Evolutionary conservation across 2,888 invertebrate genomes (phyloP).

Genomic region (Melanargia galathea): DNA sequence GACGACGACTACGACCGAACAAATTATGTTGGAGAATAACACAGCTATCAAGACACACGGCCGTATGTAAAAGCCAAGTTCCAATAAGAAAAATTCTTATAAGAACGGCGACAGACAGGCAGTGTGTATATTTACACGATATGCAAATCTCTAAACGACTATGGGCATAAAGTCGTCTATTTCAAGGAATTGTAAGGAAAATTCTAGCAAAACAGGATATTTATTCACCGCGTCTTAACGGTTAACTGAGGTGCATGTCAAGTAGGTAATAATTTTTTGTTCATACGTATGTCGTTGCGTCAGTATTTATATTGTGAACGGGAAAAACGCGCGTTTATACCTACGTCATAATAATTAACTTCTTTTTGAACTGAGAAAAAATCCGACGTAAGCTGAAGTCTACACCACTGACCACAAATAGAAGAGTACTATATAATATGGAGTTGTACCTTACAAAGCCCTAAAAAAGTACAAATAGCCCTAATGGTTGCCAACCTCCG

Average conservation of each 20-base stretch:
- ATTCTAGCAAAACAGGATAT: conserved; percentile 12
- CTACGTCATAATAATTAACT: background rate
- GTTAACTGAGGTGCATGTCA: conserved; percentile 2
- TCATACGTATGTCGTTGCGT: background rate
- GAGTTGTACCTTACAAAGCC: too few species aligned
- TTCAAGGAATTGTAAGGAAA: conserved; percentile 15
- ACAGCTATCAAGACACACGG: too few species aligned
- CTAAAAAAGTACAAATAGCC: too few species aligned
- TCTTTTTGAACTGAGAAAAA: background rate
- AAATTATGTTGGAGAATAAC: background rate
- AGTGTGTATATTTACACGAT: too few species aligned
- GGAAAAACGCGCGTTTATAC: background rate
- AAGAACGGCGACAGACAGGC: too few species aligned
- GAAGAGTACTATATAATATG: too few species aligned
- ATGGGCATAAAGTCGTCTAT: background rate
- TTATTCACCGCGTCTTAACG: conserved; percentile 1
- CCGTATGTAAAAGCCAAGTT: too few species aligned
- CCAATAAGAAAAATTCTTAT: too few species aligned
- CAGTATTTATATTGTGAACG: background rate
- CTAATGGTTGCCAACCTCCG: too few species aligned
- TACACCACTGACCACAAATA: too few species aligned
- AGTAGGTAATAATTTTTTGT: background rate
- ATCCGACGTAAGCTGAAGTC: too few species aligned
- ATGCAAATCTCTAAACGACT: conserved; percentile 17
- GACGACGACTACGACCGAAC: background rate